Evolutionary conservation across 2,888 invertebrate species (phyloP).

Genomic region (Pycnomerus fuliginosus): DNA sequence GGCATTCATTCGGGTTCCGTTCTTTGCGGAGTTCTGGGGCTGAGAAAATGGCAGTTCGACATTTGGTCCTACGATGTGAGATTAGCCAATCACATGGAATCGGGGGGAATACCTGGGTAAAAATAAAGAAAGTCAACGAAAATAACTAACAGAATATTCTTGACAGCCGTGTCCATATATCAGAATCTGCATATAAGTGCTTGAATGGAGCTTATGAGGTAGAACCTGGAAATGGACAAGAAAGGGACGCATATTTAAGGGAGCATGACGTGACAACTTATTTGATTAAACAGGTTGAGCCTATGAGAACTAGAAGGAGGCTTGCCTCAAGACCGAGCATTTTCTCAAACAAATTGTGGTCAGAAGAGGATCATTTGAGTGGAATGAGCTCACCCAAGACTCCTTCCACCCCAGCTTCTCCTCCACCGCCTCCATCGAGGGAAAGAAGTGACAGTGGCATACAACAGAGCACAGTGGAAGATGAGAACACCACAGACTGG

Average conservation of each 20-base stretch:
- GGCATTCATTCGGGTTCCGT: slow-evolving; percentile 97
- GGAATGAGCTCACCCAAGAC: slow-evolving; percentile 46
- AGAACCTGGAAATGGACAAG: slow-evolving; percentile 86
- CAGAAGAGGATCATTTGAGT: slow-evolving; percentile 43
- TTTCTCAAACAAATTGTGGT: slow-evolving; percentile 52
- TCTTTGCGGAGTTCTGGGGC: slow-evolving; percentile 91
- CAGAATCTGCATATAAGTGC: slow-evolving; percentile 82
- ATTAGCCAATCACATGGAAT: slow-evolving; percentile 95
- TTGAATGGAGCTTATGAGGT: slow-evolving; percentile 89
- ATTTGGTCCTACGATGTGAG: slow-evolving; percentile 95
- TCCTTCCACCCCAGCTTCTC: slow-evolving; percentile 47
- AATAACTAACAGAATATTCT: slow-evolving; percentile 5
- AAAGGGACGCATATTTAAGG: slow-evolving; percentile 79
- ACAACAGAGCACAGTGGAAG: slow-evolving; percentile 62
- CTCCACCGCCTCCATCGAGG: slow-evolving; percentile 37
- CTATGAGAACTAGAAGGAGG: slow-evolving; percentile 60
- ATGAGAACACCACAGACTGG: slow-evolving; percentile 81
- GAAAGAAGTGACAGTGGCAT: slow-evolving; percentile 52
- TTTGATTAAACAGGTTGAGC: slow-evolving; percentile 81
- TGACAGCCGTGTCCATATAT: slow-evolving; percentile 92
- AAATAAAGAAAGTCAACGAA: not conserved
- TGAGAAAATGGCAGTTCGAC: slow-evolving; percentile 91
- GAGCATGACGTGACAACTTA: slow-evolving; percentile 86
- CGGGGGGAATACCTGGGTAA: slow-evolving; percentile 95
- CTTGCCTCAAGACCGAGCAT: slow-evolving; percentile 55